Base-by-base conservation (phyloP, 2,888 invertebrate species). In the Tetropium fuscum region DNA sequence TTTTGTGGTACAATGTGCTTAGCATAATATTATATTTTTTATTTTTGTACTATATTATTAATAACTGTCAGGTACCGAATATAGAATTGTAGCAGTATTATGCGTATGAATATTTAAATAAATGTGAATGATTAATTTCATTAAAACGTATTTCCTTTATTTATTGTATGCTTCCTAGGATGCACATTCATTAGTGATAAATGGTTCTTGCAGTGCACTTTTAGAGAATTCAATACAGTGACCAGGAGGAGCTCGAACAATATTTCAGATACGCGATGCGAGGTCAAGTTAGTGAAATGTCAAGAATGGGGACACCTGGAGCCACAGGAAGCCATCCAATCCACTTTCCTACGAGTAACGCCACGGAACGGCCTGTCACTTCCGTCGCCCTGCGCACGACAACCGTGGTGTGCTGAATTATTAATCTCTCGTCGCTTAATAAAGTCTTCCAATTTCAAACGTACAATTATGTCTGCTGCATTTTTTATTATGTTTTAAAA, bases 381-480 rank as follows among this genome's bases (percentile, higher is more conserved):
- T 54, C 57, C 45, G 13, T 57, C 49, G 41, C 27, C 51, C 48
- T 53, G 56, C 44, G 48, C 51, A 34, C 60, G 58, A 64, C 61
- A 62, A 55, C 60, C 56, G 36, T 62, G 44, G 58, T 53, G 66
- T 64, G 45, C 58, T 70, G 59, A 64, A 70, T 70, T 70, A 70
- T 66, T 68, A 63, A 72, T 60, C 59, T 41, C 61, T 55, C 57
- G 54, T 57, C 63, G 63, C 63, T 65, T 73, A 73, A 73, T 73
- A 72, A 73, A 69, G 71, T 72, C 71, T 55, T 59, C 44, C 60
- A 64, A 66, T 67, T 72, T 71, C 44, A 45, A 48, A 58, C 58
- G 64, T 60, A 62, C 62, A 67, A 67, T 66, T 67, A 67, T 56
- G 63, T 57, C 64, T 56, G 58, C 41, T 67, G 60, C 64, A 67